These are phyloP conservation scores for Conger conger DNA, from an alignment of 2,113 vertebrate species.

Conservation along the genomic window DNA sequence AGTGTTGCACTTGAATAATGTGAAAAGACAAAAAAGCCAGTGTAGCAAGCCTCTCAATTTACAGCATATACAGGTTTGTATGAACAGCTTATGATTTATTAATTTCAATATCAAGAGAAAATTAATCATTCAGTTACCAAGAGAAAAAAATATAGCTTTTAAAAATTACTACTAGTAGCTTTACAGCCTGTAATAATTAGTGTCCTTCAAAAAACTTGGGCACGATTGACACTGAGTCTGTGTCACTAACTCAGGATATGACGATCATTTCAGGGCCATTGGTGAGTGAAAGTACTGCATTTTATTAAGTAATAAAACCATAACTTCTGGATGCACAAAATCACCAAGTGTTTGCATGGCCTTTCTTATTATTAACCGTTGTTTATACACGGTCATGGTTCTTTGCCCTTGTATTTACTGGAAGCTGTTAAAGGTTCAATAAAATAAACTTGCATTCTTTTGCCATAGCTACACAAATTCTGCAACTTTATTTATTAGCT, in stretches of 20 bases:
- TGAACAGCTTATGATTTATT: not conserved
- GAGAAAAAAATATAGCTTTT: not conserved
- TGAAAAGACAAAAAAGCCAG: conserved; percentile 18
- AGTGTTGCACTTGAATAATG: conserved; percentile 16
- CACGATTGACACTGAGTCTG: not conserved
- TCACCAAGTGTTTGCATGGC: no score
- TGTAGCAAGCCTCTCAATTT: not conserved
- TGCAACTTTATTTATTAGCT: no score
- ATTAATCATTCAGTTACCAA: not conserved
- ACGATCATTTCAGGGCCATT: no score
- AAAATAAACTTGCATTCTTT: no score
- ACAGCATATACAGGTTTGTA: not conserved
- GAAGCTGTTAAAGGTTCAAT: no score
- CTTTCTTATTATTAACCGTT: no score
- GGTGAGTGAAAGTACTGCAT: no score
- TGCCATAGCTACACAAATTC: no score
- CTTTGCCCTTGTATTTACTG: no score
- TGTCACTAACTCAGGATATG: not conserved
- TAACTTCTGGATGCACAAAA: no score
- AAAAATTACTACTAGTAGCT: not conserved
- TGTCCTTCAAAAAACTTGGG: not conserved
- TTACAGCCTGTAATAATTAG: not conserved
- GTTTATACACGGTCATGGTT: no score
- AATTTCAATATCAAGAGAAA: not conserved
- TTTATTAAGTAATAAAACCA: no score